Evolutionary conservation across 2,113 vertebrate species (phyloP), one percentile per base, ranked within the genome.

Genomic region (Gavia stellata): DNA sequence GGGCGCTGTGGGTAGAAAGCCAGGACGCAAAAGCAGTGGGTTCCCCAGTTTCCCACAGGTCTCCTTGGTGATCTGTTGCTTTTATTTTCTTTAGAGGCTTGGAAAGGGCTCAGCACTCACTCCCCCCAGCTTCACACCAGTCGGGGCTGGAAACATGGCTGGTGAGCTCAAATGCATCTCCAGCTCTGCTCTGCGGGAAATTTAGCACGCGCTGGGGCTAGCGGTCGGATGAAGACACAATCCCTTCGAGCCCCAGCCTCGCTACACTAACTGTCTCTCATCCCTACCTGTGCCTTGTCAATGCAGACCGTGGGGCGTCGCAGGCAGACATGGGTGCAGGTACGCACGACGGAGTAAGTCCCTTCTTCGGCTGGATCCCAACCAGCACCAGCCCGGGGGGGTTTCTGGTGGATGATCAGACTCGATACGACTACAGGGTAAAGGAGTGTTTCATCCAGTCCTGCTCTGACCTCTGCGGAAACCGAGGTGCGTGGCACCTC

Each of bases 271-370:
- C 0, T 0, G 23, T 26, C 25, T 45, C 25, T 53, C 0, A 0
- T n/a, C 72, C 36, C 2, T 16, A 10, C 36, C 28, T 6, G 31
- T 34, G 36, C 47, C 47, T 50, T n/a, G 16, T 18, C 38, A 17
- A 0, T 1, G 1, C 25, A 53, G 79, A 6, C 10, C 6, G 1
- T 6, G 33, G 52, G 50, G 26, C 10, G 0, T 3, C 26, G 0
- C 2, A 23, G 81, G 55, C 83, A 53, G 83, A 49, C 28, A 3
- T 0, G 3, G 61, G 7, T 20, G 19, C 34, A 6, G 59, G 31
- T 26, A 25, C 3, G 20, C 36, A 3, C 0, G 8, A 58, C 53
- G 33, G 26, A 42, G 11, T 0, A 40, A n/a, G 29, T 29, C 55
- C 34, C 38, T 55, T 33, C 72, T 61, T 77, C 2, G 0, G 12